phyloP scores from a whole-genome alignment of 35 echinoderm and acorn worm species.

The Heliocidaris erythrogramma region DNA sequence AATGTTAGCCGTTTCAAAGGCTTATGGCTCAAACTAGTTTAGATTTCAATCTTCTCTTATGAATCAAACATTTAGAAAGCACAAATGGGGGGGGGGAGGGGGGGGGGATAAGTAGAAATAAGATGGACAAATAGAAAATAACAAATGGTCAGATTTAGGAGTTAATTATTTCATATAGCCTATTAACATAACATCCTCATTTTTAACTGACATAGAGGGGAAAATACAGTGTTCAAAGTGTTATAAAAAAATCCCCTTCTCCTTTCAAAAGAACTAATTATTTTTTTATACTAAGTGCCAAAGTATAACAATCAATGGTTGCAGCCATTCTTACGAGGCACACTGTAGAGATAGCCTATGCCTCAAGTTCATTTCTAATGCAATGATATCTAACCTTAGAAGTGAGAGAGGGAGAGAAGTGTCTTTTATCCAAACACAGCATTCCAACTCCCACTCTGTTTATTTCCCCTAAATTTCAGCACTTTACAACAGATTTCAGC shows the following conservation, averaged over 20 bases:
- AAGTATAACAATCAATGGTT: not conserved
- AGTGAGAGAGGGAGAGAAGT: not conserved
- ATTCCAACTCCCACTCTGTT: slow-evolving; percentile 41
- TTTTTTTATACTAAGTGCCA: too few species aligned
- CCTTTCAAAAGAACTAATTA: too few species aligned
- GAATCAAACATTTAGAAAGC: too few species aligned
- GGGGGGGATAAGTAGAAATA: too few species aligned
- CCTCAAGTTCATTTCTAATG: not conserved
- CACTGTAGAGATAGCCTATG: not conserved
- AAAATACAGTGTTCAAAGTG: not conserved
- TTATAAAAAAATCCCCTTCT: too few species aligned
- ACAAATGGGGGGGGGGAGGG: too few species aligned
- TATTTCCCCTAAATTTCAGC: slow-evolving; percentile 49
- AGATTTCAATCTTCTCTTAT: too few species aligned
- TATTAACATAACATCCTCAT: too few species aligned
- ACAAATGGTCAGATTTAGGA: not conserved
- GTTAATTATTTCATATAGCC: not conserved
- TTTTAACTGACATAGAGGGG: too few species aligned
- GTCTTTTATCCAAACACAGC: slow-evolving; percentile 48
- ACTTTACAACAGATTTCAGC: slow-evolving; percentile 39
- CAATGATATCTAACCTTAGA: not conserved
- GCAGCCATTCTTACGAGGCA: not conserved
- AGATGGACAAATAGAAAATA: not conserved
- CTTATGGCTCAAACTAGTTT: too few species aligned
- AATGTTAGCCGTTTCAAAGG: too few species aligned